Base-by-base conservation (phyloP, 2,113 vertebrate species). In the Meles meles region DNA sequence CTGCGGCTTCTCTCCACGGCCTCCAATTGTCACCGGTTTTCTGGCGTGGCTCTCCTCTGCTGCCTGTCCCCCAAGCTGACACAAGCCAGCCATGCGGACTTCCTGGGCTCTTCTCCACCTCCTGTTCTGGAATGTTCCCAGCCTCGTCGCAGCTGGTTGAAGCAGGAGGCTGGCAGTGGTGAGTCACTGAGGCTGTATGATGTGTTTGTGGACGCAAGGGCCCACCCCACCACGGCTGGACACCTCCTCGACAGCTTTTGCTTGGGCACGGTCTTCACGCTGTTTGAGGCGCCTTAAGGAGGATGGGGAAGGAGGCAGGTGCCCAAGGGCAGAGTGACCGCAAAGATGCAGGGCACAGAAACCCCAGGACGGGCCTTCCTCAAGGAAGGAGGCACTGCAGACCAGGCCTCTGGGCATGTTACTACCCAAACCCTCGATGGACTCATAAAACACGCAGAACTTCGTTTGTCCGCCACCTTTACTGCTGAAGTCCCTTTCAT, bases 51-150 rank as follows among this genome's bases (percentile, higher is more conserved):
- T 42, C 12, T 85, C 61, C 59, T 69, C 61, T 65, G 27, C 18
- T 5, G 13, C 67, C 85, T 18, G 69, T 39, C 21, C 37, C 27
- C 15, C 44, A 1, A 6, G 27, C 63, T 65, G 63, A 13, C 29
- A 2, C 47, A 3, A 39, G 37, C n/a, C 23, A 88, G 37, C n/a
- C 27, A 6, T 0, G 6, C 2, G 49, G n/a, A 57, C 17, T 13
- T 57, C 49, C 25, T 57, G 14, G 72, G 47, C n/a, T 25, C 37
- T 14, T 31, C 25, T 42, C 65, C 20, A 31, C 67, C 10, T 0
- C 37, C 21, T n/a, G 39, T 34, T 77, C 39, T n/a, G 31, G 72
- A 77, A 47, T 13, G 31, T 90, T 47, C 55, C 11, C 21, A n/a
- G 55, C 23, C 21, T 25, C 44, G 61, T 8, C 1, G 14, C 25